These are phyloP conservation scores for Pseudomugil gertrudae DNA, from an alignment of 2,797 vertebrate species.

Conservation along the genomic window DNA sequence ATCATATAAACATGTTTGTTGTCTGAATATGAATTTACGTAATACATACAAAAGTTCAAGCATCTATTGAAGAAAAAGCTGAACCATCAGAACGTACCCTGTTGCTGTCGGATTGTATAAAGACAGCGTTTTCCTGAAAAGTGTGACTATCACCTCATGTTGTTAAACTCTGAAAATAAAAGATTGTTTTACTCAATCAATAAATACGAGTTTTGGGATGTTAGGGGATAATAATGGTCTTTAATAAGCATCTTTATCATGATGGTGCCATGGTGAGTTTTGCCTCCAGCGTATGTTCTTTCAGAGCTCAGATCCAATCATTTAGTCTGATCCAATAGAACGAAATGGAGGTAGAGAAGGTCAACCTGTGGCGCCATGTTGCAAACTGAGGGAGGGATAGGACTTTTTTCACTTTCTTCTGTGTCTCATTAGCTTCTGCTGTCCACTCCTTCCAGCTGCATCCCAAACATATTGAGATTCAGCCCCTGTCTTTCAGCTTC, in stretches of 20 bases:
- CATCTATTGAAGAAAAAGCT: too few relatives aligned
- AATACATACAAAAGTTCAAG: too few relatives aligned
- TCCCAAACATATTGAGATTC: slow-evolving; percentile 35
- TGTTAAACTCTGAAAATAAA: background rate
- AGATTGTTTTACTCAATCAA: background rate
- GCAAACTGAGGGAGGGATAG: slow-evolving; percentile 55
- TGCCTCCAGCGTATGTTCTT: too few relatives aligned
- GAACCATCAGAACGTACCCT: too few relatives aligned
- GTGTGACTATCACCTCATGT: too few relatives aligned
- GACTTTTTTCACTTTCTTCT: too few relatives aligned
- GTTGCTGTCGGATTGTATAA: too few relatives aligned
- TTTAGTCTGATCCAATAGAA: slow-evolving; percentile 60
- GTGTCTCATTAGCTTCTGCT: too few relatives aligned
- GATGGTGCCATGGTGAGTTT: too few relatives aligned
- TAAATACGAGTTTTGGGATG: too few relatives aligned
- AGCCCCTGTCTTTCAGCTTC: background rate
- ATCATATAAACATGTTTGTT: background rate
- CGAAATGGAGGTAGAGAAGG: slow-evolving; percentile 70
- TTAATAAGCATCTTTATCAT: background rate
- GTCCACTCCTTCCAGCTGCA: slow-evolving; percentile 14
- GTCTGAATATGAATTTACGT: slow-evolving; percentile 27
- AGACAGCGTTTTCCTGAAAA: too few relatives aligned
- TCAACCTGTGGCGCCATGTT: slow-evolving; percentile 53
- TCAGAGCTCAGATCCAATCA: slow-evolving; percentile 54
- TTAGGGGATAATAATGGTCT: background rate